These are phyloP conservation scores for Ophion ventricosus DNA, from an alignment of 2,888 invertebrate genomes.

Conservation along the genomic window DNA sequence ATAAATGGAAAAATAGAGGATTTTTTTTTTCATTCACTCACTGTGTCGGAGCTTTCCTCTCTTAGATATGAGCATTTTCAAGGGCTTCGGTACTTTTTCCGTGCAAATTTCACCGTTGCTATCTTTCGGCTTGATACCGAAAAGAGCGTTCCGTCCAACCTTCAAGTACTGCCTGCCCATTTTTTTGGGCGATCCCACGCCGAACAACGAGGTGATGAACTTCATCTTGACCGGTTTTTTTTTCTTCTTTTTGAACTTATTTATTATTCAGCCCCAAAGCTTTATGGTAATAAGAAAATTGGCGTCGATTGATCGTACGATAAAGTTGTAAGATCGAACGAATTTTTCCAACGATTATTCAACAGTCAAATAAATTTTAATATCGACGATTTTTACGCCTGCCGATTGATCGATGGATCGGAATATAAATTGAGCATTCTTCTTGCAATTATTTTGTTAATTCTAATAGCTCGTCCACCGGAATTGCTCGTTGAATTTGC, in stretches of 20 bases:
- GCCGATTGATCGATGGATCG: neutral
- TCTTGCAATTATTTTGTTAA: neutral
- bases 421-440: neutral
- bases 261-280: neutral
- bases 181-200: slow-evolving; percentile 84
- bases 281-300: neutral
- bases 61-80: slow-evolving; percentile 92
- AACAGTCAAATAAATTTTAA: neutral
- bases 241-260: neutral
- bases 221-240: slow-evolving; percentile 78
- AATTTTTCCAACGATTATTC: too few relatives aligned
- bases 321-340: neutral
- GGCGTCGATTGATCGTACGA: neutral
- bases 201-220: slow-evolving; percentile 80
- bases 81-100: slow-evolving; percentile 85
- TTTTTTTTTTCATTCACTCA: slow-evolving; percentile 85
- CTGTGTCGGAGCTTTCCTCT: slow-evolving; percentile 90
- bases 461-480: slow-evolving; percentile 57
- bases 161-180: slow-evolving; percentile 91
- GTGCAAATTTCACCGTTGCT: slow-evolving; percentile 79
- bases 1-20: neutral
- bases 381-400: slow-evolving; percentile 2
- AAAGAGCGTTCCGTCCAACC: slow-evolving; percentile 89
- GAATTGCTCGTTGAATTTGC: slow-evolving; percentile 5
- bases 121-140: slow-evolving; percentile 86